Base-by-base conservation (phyloP, 2,113 vertebrate species). In the Gadus chalcogrammus region DNA sequence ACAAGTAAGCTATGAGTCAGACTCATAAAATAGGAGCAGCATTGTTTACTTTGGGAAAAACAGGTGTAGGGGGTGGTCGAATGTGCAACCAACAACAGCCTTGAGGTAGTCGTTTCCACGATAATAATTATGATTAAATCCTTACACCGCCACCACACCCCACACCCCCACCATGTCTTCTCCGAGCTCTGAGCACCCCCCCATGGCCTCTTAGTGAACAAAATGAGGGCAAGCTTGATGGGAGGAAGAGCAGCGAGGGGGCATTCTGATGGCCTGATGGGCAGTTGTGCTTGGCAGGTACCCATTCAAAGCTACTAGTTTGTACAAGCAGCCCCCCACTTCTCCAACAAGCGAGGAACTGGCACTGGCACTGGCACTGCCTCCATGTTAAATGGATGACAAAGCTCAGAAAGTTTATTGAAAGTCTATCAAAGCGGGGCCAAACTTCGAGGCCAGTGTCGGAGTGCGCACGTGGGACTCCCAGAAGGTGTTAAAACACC, bases 401-500 rank as follows among this genome's bases (percentile, higher is more conserved):
- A 48, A 12, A 48, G 42, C 9, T 16, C 13, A 13, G 55, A 17
- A 5, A 7, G 55, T 58, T 61, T 18, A 13, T 61, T 24, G 60
- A 24, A 61, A 24, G 18, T 1, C 60, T n/a, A 48, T 52, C 31
- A 63, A 52, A 55, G 28, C 16, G 24, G 31, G 62, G 4, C 5
- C 60, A 64, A 52, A 65, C 35, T 56, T 59, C 24, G 24, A 27
- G 1, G 13, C 24, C 16, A 15, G 13, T 31, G 58, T 42, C 27
- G 48, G 56, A 24, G 48, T 68, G 28, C 15, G 61, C 86, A 88
- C 75, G 79, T 88, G 86, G 81, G 79, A 86, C 77, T 82, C 77
- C 80, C 82, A 82, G 85, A 87, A 89, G 88, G 88, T 85, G 88
- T 81, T 86, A 80, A 88, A 85, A 79, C 86, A 72, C 75, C 82